Evolutionary conservation across 2,888 invertebrate species (phyloP).

Genomic region (Antheraea assamensis): DNA sequence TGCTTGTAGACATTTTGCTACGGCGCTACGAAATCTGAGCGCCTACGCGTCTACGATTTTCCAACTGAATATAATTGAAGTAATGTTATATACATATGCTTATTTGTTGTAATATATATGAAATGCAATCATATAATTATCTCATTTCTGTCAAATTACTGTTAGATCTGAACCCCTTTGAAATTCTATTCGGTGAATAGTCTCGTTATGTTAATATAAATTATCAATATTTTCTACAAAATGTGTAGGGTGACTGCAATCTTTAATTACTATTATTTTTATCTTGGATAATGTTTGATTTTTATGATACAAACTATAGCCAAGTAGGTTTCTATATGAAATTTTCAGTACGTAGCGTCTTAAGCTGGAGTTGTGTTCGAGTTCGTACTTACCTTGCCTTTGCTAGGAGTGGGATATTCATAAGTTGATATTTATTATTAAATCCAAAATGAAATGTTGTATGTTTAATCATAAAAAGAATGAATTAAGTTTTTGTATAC

Average conservation of each 20-base stretch:
- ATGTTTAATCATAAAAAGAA: too few relatives aligned
- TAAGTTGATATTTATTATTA: too few relatives aligned
- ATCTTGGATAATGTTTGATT: background rate
- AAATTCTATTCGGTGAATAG: background rate
- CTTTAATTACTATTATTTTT: background rate
- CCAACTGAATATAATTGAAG: constrained; percentile 17
- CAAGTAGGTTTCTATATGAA: too few relatives aligned
- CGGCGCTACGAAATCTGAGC: constrained; percentile 29
- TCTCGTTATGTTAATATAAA: background rate
- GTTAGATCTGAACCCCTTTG: background rate
- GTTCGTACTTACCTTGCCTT: too few relatives aligned
- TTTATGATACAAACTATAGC: too few relatives aligned
- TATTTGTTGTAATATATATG: background rate
- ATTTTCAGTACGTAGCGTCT: too few relatives aligned
- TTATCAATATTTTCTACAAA: background rate
- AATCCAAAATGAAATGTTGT: too few relatives aligned
- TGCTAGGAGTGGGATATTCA: too few relatives aligned
- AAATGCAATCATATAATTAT: background rate
- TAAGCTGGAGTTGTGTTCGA: too few relatives aligned
- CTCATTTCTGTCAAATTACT: background rate
- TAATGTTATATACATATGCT: background rate
- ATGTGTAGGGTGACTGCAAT: background rate
- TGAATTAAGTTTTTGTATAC: too few relatives aligned
- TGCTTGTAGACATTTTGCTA: background rate
- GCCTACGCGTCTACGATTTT: constrained; percentile 40